Evolutionary conservation across 2,888 invertebrate genomes (phyloP).

Genomic region (Pemphredon lugubris): DNA sequence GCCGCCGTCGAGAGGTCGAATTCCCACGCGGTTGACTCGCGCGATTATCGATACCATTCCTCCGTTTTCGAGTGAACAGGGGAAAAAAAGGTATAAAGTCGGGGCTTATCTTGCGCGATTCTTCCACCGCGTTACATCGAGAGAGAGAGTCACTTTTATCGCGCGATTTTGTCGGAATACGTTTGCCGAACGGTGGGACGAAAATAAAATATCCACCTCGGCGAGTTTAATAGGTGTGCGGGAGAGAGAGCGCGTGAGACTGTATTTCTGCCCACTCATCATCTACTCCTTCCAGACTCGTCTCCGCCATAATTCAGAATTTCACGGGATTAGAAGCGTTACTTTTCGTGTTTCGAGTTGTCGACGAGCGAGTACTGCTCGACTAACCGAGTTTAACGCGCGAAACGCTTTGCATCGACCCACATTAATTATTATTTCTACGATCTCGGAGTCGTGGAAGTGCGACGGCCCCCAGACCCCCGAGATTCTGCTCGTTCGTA

Average conservation of each 20-base stretch:
- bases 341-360: conserved; percentile 16
- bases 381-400: conserved; percentile 47
- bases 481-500: conserved; percentile 11
- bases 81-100: neutral
- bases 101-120: neutral
- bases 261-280: conserved; percentile 30
- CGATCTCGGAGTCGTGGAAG: neutral
- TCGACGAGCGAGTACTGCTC: conserved; percentile 17
- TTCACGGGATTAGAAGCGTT: conserved; percentile 39
- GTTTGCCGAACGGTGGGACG: conserved; percentile 1
- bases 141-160: too few relatives aligned
- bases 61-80: neutral
- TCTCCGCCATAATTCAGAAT: conserved; percentile 44
- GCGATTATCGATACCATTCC: conserved; percentile 29
- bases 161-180: conserved; percentile 1
- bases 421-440: conserved; percentile 40
- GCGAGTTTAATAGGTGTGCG: conserved; percentile 27
- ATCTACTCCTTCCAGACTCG: conserved; percentile 14
- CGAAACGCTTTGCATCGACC: neutral
- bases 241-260: conserved; percentile 9
- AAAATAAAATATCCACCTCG: conserved; percentile 28
- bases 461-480: conserved; percentile 1
- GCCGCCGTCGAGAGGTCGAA: neutral
- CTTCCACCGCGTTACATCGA: too few relatives aligned
- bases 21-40: conserved; percentile 21